These are phyloP conservation scores for Naja naja DNA, from an alignment of 2,113 vertebrate species.

Conservation along the genomic window DNA sequence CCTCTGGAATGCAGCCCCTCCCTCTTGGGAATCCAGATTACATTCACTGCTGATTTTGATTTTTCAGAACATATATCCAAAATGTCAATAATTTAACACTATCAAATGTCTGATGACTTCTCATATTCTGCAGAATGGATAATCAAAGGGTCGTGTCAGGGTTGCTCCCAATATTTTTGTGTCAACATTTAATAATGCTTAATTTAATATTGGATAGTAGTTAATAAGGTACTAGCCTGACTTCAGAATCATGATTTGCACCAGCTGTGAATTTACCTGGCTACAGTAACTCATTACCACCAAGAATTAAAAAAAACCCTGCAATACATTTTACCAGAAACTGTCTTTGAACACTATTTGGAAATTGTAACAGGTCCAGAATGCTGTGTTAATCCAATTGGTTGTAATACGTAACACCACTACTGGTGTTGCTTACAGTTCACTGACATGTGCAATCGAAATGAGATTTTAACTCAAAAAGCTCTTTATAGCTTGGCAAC, in stretches of 20 bases:
- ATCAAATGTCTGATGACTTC: neutral
- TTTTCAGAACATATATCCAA: neutral
- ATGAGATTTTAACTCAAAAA: neutral
- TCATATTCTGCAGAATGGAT: neutral
- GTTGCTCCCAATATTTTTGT: neutral
- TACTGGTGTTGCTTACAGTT: neutral
- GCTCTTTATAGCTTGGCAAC: neutral
- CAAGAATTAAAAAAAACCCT: neutral
- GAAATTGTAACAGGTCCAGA: neutral
- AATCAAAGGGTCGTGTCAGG: neutral
- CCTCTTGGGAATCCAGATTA: neutral
- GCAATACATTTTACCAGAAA: neutral
- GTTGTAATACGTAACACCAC: neutral
- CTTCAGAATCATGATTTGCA: neutral
- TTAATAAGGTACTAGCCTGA: neutral
- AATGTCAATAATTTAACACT: neutral
- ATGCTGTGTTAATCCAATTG: neutral
- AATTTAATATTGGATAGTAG: neutral
- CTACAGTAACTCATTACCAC: neutral
- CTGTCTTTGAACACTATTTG: neutral
- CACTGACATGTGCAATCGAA: neutral
- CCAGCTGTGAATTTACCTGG: neutral
- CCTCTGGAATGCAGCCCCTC: neutral
- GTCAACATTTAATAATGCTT: neutral
- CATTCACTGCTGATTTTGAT: neutral